Base-by-base conservation (phyloP, 1,140 invertebrate genomes). In the Drosophila ohnishii region DNA sequence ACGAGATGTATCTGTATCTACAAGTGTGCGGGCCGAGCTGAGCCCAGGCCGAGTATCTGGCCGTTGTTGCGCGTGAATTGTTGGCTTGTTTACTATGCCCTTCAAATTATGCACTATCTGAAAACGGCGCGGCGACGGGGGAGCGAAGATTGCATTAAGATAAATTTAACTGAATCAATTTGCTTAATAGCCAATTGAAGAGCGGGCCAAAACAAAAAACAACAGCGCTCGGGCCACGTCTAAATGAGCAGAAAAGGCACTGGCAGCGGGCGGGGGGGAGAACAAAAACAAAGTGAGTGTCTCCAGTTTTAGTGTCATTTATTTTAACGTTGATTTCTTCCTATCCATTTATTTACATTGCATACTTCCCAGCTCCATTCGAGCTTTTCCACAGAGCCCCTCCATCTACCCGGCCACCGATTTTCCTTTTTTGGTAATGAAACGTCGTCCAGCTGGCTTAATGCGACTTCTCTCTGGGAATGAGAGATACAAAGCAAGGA, bases 121-220 rank as follows among this genome's bases (percentile, higher is more conserved):
- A 69, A 69, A 69, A 44, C 13, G 35, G 51, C 61, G 37, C 16
- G 45, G 72, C 13, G 45, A n/a, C 45, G 39, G 62, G 47, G 35
- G 75, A 88, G 78, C 76, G 78, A 69, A 90, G 87, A 90, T 90
- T 90, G 87, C 87, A 90, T 90, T 90, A 90, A 90, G 87, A 90
- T 90, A 90, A 90, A 90, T 90, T 90, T 90, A 90, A 90, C 87
- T 90, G 87, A 90, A 90, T 90, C 87, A 90, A 90, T 90, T 90
- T 90, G 87, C 87, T 90, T 90, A 90, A 90, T 90, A 90, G 87
- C 87, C 87, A 90, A 90, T 90, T 90, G 87, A 90, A 84, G 87
- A 90, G 84, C 84, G 79, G 72, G 84, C 51, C 67, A 56, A 65
- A 81, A 61, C 60, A 85, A 67, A 67, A 66, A 74, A 45, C 71